Evolutionary conservation across 2,797 vertebrate genomes (phyloP), one percentile per base, ranked within the genome.

Genomic region (Bucorvus abyssinicus): DNA sequence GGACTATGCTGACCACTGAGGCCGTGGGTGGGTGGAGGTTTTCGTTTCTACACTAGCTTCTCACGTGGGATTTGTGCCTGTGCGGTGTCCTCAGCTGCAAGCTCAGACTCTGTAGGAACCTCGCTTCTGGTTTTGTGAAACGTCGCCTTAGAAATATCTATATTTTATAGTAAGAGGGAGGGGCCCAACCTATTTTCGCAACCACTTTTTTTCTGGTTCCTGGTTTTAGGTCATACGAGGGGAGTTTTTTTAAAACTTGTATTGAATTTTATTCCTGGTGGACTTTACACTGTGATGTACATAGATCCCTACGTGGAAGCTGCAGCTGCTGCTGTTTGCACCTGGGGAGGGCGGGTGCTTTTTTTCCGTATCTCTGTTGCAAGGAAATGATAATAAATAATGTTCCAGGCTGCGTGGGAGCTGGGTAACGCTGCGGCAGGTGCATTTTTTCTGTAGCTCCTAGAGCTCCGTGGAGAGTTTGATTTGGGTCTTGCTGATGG

Each of bases 1-100:
- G 82, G 94, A 96, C 67, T 94, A 94, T 19, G 93, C 94, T 49
- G 91, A 82, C 87, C 96, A 80, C 90, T 97, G 96, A 98, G 57
- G 93, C 94, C 0, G 0, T 12, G 97, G 77, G 30, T 27, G 91
- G 82, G 93, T 30, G 32, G 74, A 50, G 90, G 75, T 38, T 60
- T 71, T 26, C 0, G 1, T 74, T 79, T 83, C 92, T 15, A 3
- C 55, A 26, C 14, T 55, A 50, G 59, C 63, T 71, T 65, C 83
- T 90, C 81, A 6, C 1, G 18, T 55, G 92, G 78, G 78, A 23
- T 87, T 63, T 18, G 68, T 84, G 75, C 71, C 88, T 20, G 3
- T n/a, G 26, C 2, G 11, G 57, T 67, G 49, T 34, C 38, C 45
- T 61, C 3, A 1, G 81, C 94, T 52, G 79, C 81, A 34, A 92